phyloP scores from a whole-genome alignment of 2,113 vertebrate genomes.

The Maccullochella peelii region DNA sequence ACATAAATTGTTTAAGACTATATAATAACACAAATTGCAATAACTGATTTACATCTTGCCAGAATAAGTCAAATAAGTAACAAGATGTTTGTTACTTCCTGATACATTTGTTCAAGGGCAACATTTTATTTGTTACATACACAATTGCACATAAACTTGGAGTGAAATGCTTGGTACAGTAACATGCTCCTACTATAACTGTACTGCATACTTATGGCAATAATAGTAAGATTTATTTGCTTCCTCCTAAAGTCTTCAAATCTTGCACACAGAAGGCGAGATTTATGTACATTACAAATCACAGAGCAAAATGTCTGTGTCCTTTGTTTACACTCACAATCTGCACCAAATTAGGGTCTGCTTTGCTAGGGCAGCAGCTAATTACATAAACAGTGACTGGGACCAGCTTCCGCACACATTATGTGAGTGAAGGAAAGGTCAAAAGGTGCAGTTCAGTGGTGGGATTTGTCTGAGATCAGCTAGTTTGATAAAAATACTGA shows the following conservation, averaged over 20 bases:
- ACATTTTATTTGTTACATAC: neutral
- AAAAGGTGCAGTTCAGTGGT: neutral
- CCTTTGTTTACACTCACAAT: neutral
- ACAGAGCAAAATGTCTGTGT: neutral
- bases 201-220: neutral
- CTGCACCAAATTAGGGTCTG: constrained; percentile 4
- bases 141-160: neutral
- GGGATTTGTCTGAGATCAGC: constrained; percentile 1
- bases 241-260: neutral
- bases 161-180: neutral
- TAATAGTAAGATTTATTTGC: neutral
- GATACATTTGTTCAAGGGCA: neutral
- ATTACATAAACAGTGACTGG: neutral
- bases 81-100: neutral
- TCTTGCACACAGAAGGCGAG: neutral
- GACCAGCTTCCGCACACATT: neutral
- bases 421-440: constrained; percentile 19
- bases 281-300: neutral
- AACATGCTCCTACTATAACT: neutral
- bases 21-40: neutral
- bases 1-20: neutral
- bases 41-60: neutral
- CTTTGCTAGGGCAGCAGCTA: constrained; percentile 9
- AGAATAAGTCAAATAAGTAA: neutral
- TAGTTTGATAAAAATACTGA: neutral